A percentile compares a stretch with the other conserved stretches of the same genome.
These are phyloP conservation scores for Acanthiza pusilla DNA, from an alignment of 2,797 vertebrate genomes.

Conservation along the genomic window DNA sequence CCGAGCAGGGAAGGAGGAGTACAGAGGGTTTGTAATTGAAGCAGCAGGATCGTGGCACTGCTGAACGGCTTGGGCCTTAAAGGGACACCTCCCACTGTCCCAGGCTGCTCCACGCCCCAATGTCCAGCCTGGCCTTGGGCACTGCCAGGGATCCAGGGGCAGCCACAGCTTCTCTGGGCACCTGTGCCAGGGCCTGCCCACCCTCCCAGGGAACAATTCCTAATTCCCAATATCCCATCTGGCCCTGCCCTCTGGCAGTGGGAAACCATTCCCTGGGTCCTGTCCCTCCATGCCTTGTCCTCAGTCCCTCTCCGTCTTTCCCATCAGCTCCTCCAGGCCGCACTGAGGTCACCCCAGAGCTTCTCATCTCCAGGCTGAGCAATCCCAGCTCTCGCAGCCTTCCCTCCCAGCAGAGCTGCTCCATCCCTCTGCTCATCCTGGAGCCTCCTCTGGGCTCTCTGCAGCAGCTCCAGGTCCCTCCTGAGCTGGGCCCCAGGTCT, in stretches of 20 bases:
- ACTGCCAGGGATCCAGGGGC: not conserved
- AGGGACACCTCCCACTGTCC: not conserved
- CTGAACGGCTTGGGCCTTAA: not conserved
- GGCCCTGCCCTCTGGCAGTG: rapidly evolving
- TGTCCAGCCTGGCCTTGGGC: not conserved
- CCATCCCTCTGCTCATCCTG: not conserved
- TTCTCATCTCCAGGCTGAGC: not conserved
- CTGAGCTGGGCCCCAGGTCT: not conserved
- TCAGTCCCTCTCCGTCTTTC: rapidly evolving
- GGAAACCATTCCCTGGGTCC: not conserved
- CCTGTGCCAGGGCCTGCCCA: not conserved
- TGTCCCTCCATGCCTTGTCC: rapidly evolving
- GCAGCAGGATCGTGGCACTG: not conserved
- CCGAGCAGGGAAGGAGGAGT: not conserved
- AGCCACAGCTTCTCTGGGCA: not conserved
- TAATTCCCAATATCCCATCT: not conserved
- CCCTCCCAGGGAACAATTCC: not conserved
- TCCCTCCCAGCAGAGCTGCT: not conserved
- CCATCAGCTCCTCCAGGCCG: rapidly evolving
- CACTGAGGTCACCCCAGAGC: rapidly evolving
- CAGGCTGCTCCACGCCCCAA: not conserved
- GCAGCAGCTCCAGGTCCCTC: not conserved
- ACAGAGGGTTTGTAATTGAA: not conserved
- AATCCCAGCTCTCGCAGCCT: not conserved
- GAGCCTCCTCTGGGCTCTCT: rapidly evolving